Base-by-base conservation (phyloP, 2,888 invertebrate genomes). In the Amorpha juglandis region DNA sequence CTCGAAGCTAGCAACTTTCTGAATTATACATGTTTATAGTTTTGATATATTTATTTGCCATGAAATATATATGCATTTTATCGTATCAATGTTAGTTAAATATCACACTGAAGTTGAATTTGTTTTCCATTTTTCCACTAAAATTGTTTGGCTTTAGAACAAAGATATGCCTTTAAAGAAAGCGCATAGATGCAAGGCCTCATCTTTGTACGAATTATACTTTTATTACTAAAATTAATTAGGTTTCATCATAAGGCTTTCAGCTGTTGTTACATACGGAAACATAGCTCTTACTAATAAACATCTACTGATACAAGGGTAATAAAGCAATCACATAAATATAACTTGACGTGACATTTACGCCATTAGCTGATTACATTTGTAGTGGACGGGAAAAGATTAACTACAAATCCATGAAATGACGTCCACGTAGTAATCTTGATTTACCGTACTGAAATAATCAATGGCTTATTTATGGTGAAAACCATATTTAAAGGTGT, bases 321-420 rank as follows among this genome's bases (percentile, higher is more conserved):
- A 38, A 19, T 58, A 42, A 58, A 58, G 42, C 38, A 58, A 19
- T 53, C 53, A 33, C 58, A 58, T 42, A 58, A 55, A 58, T 42
- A 16, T 12, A 19, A 38, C 19, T 58, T 58, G 58, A 55, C 35
- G 55, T n/a, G 55, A 58, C 58, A 58, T 42, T 58, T 58, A 42
- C 58, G 58, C 38, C 38, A 58, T 58, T 42, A 58, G 19, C 38
- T 42, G 19, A 58, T 58, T 58, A 58, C 35, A 16, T 55, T 58
- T 38, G 42, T 33, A 53, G 33, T 53, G n/a, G 9, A 55, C 35
- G 35, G 42, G 38, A 58, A 58, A 58, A 58, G 58, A 42, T 58
- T 58, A 58, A 58, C 58, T 38, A 58, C 19, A 58, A 53, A 35
- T 52, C 52, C 52, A 14, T 12, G 11, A 42, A 9, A 9, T 42